A percentile compares a stretch with the other conserved stretches of the same genome.
Conservation (phyloP, 2,888 invertebrate genomes). For the Cephonodes hylas region DNA sequence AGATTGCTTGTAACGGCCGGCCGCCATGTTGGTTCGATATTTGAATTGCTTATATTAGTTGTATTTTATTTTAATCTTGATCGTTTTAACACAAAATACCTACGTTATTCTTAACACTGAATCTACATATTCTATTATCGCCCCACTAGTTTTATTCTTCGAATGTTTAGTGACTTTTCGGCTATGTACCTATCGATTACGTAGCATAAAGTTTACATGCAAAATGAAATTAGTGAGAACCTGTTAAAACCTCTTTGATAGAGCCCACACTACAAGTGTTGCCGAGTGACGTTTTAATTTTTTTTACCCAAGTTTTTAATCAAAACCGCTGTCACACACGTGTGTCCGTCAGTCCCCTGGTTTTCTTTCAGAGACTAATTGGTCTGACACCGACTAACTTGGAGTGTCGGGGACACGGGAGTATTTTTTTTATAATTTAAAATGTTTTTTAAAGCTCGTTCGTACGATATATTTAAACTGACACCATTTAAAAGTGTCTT, state of each 20-base stretch:
- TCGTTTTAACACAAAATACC: background rate
- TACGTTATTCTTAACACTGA: too few species aligned
- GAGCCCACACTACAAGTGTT: slow-evolving; percentile 1
- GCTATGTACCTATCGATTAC: too few species aligned
- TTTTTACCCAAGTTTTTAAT: slow-evolving; percentile 42
- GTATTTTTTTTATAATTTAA: slow-evolving; percentile 59
- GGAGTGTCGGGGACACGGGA: slow-evolving; percentile 1
- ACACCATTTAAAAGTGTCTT: slow-evolving; percentile 41
- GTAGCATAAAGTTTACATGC: background rate
- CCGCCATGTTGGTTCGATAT: slow-evolving; percentile 6
- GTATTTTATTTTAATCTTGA: background rate
- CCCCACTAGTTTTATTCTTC: too few species aligned
- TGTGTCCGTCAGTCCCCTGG: slow-evolving; percentile 63
- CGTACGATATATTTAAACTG: slow-evolving; percentile 49
- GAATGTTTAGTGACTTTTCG: too few species aligned
- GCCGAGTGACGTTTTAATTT: slow-evolving; percentile 17
- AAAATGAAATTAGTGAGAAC: background rate
- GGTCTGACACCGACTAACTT: slow-evolving; percentile 69
- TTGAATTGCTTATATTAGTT: background rate
- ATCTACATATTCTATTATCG: too few species aligned
- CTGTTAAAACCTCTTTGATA: background rate
- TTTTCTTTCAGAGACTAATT: slow-evolving; percentile 76
- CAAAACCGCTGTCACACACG: slow-evolving; percentile 61
- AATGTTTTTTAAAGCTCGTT: slow-evolving; percentile 47
- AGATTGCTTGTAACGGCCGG: background rate